A percentile compares a stretch with the other conserved stretches of the same genome.
phyloP scores from a whole-genome alignment of 2,888 invertebrate genomes.

The Machimus atricapillus region DNA sequence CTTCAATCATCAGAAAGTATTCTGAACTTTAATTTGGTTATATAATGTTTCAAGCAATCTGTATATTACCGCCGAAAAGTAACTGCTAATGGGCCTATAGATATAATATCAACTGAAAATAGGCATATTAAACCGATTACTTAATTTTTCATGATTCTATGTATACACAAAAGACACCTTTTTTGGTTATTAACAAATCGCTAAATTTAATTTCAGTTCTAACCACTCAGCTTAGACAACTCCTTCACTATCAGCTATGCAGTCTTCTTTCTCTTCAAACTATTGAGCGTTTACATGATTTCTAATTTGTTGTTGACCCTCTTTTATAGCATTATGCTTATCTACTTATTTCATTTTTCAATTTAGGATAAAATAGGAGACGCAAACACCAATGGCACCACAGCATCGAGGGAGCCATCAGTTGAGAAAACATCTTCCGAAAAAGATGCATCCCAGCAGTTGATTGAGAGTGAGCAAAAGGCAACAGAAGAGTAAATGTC shows the following conservation, averaged over 20 bases:
- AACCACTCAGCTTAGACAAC: neutral
- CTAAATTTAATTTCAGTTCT: neutral
- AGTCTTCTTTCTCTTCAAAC: neutral
- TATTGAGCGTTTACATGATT: neutral
- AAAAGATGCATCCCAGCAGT: neutral
- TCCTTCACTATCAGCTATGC: neutral
- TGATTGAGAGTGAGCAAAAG: neutral
- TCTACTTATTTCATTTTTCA: neutral
- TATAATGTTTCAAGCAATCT: too few relatives aligned
- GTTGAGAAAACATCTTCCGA: constrained; percentile 30
- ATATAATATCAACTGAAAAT: too few relatives aligned
- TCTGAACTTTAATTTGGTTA: too few relatives aligned
- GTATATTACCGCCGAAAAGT: too few relatives aligned
- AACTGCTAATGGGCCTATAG: too few relatives aligned
- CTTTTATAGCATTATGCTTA: neutral
- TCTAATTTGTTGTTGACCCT: neutral
- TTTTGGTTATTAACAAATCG: neutral
- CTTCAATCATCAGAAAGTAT: too few relatives aligned
- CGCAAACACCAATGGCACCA: constrained; percentile 39
- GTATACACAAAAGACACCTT: neutral
- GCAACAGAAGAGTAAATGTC: constrained; percentile 10
- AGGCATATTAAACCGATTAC: neutral
- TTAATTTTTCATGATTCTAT: neutral
- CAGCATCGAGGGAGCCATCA: constrained; percentile 34
- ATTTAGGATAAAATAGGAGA: constrained; percentile 24